A percentile compares a stretch with the other conserved stretches of the same genome.
These are phyloP conservation scores for Tetraodon nigroviridis DNA, from an alignment of 2,113 vertebrate species.

Conservation along the genomic window DNA sequence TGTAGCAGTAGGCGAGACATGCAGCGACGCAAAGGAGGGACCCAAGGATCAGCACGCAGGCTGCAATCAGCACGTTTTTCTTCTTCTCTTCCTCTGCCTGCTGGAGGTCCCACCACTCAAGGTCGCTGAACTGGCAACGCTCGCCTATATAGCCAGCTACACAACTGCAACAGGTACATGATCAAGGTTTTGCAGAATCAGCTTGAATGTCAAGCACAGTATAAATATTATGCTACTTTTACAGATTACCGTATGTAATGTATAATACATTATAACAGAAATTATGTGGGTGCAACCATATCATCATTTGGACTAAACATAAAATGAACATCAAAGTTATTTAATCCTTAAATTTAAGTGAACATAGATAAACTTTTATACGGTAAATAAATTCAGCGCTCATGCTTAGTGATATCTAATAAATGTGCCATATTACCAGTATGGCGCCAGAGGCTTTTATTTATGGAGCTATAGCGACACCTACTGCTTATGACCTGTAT, in stretches of 20 bases:
- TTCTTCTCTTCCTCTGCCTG: conserved; percentile 69
- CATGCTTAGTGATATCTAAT: not conserved
- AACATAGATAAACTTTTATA: too few relatives aligned
- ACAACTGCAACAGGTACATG: conserved; percentile 70
- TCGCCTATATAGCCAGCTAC: conserved; percentile 81
- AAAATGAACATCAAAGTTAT: too few relatives aligned
- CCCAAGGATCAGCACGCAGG: conserved; percentile 59
- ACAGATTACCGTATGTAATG: too few relatives aligned
- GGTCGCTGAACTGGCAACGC: conserved; percentile 86
- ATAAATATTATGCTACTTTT: too few relatives aligned
- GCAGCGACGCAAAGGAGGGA: conserved; percentile 73
- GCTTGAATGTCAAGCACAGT: too few relatives aligned
- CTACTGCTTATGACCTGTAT: conserved; percentile 43
- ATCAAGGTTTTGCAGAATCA: too few relatives aligned
- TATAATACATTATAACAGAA: too few relatives aligned
- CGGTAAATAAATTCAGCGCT: too few relatives aligned
- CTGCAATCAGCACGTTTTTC: conserved; percentile 63
- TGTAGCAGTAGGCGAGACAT: conserved; percentile 73
- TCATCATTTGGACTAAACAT: too few relatives aligned
- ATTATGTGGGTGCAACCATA: too few relatives aligned
- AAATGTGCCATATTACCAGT: not conserved
- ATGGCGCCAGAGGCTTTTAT: not conserved
- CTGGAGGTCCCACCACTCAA: conserved; percentile 87
- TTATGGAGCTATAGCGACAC: conserved; percentile 58
- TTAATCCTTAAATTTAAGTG: too few relatives aligned